Conservation (phyloP, 2,797 vertebrate species). For the Sus cebifrons region DNA sequence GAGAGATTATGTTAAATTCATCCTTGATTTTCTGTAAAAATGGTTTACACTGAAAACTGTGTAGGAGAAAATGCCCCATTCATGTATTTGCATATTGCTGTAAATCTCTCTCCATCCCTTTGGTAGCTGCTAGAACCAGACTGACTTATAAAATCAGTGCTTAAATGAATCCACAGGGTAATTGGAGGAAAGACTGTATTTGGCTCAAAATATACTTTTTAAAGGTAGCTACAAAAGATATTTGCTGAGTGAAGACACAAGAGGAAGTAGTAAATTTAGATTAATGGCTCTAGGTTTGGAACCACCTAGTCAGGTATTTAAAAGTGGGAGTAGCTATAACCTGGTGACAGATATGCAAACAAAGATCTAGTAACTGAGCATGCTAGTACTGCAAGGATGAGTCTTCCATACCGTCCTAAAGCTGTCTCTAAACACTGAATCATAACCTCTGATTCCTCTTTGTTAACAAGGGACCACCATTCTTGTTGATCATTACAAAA, state of each 20-base stretch:
- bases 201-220: slow-evolving; percentile 1
- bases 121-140: neutral
- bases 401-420: neutral
- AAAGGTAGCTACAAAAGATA: slow-evolving; percentile 46
- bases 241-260: neutral
- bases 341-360: neutral
- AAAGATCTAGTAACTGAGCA: neutral
- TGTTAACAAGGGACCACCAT: neutral
- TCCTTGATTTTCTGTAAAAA: neutral
- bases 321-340: neutral
- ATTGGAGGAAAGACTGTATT: slow-evolving; percentile 23
- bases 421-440: neutral
- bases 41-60: neutral
- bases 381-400: neutral
- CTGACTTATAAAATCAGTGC: neutral
- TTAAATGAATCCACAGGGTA: neutral
- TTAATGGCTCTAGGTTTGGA: slow-evolving; percentile 1
- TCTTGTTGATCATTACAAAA: neutral
- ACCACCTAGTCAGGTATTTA: neutral
- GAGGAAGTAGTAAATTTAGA: slow-evolving; percentile 11
- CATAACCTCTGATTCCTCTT: neutral
- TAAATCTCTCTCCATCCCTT: neutral
- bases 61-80: neutral
- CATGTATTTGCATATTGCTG: neutral
- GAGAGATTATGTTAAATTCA: slow-evolving; percentile 23